Base-by-base conservation (phyloP, 2,888 invertebrate species). In the Microdon myrmicae region DNA sequence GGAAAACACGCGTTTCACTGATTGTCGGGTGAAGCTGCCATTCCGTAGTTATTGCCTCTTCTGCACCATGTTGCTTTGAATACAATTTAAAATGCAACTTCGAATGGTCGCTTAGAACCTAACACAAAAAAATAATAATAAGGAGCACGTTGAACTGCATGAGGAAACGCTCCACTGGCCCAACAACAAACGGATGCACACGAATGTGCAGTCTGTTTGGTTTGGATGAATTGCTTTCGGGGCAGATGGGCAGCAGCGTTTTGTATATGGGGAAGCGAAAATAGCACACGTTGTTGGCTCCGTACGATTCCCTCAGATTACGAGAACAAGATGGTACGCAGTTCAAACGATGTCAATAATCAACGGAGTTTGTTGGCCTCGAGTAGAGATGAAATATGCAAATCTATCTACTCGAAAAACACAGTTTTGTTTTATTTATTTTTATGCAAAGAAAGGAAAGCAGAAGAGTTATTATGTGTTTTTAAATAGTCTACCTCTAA, bases 141-240 rank as follows among this genome's bases (percentile, higher is more conserved):
- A 22, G 12, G 12, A 7, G 7, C 19, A 4, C 14, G 34, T 35
- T 51, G 25, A 26, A 28, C 23, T 43, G 22, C 20, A 23, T 31
- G 43, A 31, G 26, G 22, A 22, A 29, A 37, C 48, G 25, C 25
- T 17, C 34, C 12, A 20, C 53, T 44, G 44, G 44, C 44, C 53
- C 37, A 44, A 53, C 37, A 35, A 51, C 23, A 28, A 41, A 51
- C 35, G 51, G 41, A 51, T 35, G 41, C 51, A 22, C 51, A 51
- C 51, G 31, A 41, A 51, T 41, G 22, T 51, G 51, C 51, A 34
- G 39, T 51, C 35, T 51, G 41, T 41, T 41, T 41, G 26, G 41
- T 41, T 41, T 41, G 26, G 41, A 51, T 37, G 41, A 35, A 35
- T 51, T 43, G 22, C 51, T 35, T 51, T 51, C 43, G 51, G 41